phyloP scores from a whole-genome alignment of 2,113 vertebrate species.

The Heptranchias perlo region DNA sequence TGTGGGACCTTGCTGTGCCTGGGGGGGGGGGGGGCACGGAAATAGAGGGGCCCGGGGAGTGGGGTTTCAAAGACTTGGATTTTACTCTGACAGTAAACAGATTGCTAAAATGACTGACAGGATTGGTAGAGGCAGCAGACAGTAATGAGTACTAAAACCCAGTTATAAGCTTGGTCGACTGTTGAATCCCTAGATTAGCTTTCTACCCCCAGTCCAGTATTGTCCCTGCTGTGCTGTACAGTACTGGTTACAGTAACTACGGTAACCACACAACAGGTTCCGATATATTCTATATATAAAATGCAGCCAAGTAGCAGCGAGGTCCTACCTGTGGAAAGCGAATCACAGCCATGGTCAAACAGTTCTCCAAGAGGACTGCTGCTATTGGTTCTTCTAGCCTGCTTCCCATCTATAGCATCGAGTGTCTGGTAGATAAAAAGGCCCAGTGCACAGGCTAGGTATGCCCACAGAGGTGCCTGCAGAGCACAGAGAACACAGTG shows the following conservation, averaged over 20 bases:
- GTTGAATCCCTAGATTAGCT: background rate
- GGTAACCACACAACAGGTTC: background rate
- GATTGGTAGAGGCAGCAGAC: too few relatives aligned
- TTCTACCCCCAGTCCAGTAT: background rate
- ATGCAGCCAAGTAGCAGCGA: background rate
- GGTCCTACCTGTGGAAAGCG: conserved; percentile 83
- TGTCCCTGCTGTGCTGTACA: background rate
- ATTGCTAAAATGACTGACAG: too few relatives aligned
- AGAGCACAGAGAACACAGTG: conserved; percentile 23
- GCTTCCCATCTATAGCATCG: conserved; percentile 96
- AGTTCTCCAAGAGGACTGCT: conserved; percentile 93
- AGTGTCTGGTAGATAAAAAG: conserved; percentile 95
- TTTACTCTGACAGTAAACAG: too few relatives aligned
- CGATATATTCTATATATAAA: background rate
- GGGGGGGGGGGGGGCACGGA: too few relatives aligned
- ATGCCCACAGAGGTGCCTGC: conserved; percentile 92
- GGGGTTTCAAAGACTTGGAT: too few relatives aligned
- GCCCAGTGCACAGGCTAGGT: conserved; percentile 85
- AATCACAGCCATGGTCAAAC: conserved; percentile 97
- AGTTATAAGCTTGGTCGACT: too few relatives aligned
- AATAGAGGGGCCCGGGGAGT: too few relatives aligned
- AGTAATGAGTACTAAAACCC: too few relatives aligned
- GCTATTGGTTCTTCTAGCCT: conserved; percentile 93
- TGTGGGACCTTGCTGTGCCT: too few relatives aligned
- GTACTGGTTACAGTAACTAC: background rate